These are phyloP conservation scores for Eubasilissa splendida DNA, from an alignment of 2,888 invertebrate species.

Conservation along the genomic window DNA sequence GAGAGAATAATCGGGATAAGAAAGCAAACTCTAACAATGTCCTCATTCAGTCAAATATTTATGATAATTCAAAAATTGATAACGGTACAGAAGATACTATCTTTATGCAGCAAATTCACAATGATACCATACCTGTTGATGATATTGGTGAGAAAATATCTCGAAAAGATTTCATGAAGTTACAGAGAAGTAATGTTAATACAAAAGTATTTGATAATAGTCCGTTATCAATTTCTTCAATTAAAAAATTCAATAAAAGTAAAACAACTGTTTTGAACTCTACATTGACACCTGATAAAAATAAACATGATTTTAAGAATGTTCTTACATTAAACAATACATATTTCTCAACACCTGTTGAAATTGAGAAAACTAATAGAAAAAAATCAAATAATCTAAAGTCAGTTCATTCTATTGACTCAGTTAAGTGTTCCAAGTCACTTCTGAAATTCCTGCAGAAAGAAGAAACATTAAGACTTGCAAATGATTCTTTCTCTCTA, in stretches of 20 bases:
- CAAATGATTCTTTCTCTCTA: slow-evolving; percentile 62
- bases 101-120: neutral
- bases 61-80: neutral
- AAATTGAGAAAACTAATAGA: neutral
- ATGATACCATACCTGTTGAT: neutral
- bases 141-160: slow-evolving; percentile 44
- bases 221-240: too few relatives aligned
- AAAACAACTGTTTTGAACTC: neutral
- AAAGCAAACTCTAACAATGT: neutral
- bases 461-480: slow-evolving; percentile 66
- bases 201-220: too few relatives aligned
- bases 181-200: neutral
- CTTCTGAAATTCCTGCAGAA: slow-evolving; percentile 64
- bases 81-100: neutral
- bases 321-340: too few relatives aligned
- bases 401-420: slow-evolving; percentile 33
- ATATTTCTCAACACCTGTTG: too few relatives aligned
- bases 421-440: slow-evolving; percentile 55
- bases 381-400: neutral
- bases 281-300: neutral
- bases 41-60: neutral
- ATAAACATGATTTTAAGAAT: too few relatives aligned
- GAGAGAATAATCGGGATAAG: neutral
- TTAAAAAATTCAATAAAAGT: neutral
- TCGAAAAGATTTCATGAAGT: slow-evolving; percentile 42